Evolutionary conservation across 2,113 vertebrate species (phyloP), one percentile per base, ranked within the genome.

Genomic region (Pyrgilauda ruficollis): DNA sequence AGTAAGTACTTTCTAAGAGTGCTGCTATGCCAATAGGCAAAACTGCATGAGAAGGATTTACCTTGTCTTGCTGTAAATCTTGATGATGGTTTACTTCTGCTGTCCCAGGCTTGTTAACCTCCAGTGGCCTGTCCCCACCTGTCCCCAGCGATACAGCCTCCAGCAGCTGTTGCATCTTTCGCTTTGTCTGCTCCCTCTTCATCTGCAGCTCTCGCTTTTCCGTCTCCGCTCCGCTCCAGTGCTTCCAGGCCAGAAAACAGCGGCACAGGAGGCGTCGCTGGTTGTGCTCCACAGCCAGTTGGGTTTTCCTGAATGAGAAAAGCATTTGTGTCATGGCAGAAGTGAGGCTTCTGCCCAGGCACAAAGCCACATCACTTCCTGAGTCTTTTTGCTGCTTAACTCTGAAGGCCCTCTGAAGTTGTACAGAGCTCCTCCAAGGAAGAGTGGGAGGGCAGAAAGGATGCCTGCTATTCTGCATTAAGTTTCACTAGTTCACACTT

Each of bases 141-240:
- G 97, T 98, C 55, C 98, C 97, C 31, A 94, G 95, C 4, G 97
- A 95, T 13, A 98, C 97, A 43, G 98, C 98, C 27, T 96, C 89
- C 59, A 99, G 98, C 84, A 99, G 96, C 74, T 98, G 97, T 15
- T 97, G 97, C 98, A 99, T 99, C 97, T 99, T 99, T 90, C 77
- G 97, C 39, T 97, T 98, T 1, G 92, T 99, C 96, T 99, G 98
- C 68, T 98, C 97, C 64, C 98, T 99, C 83, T 95, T 97, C 19
- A 91, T 74, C 33, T 98, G 97, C 78, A 99, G 97, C 55, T 98
- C 96, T 84, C 86, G 96, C 52, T 97, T 97, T 41, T 98, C 97
- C 22, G 27, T 95, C 93, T 98, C 98, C 6, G 59, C 92, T 74
- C 28, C 97, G 93, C 98, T 97, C 98, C 99, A 99, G n/a, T 37